These are phyloP conservation scores for Sphaerophoria taeniata DNA, from an alignment of 2,888 invertebrate genomes.

Conservation along the genomic window DNA sequence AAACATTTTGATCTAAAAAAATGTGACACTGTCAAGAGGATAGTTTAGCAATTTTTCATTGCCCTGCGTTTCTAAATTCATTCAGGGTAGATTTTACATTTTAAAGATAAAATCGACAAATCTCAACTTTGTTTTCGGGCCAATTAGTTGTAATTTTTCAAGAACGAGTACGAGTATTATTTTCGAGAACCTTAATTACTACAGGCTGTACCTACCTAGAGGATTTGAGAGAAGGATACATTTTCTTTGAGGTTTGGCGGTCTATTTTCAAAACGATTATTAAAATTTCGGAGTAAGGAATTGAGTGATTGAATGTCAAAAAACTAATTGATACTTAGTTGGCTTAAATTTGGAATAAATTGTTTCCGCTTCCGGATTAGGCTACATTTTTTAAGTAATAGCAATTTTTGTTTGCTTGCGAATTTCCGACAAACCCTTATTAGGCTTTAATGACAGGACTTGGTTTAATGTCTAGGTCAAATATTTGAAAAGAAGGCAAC, in stretches of 20 bases:
- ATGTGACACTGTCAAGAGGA: slow-evolving; percentile 54
- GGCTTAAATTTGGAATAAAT: slow-evolving; percentile 54
- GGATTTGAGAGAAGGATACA: no score
- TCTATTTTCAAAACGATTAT: slow-evolving; percentile 55
- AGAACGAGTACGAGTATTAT: background rate
- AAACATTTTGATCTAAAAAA: slow-evolving; percentile 34
- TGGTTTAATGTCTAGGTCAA: no score
- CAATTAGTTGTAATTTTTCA: slow-evolving; percentile 48
- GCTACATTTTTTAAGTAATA: background rate
- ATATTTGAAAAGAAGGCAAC: no score
- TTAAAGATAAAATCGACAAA: slow-evolving; percentile 47
- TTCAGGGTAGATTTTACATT: slow-evolving; percentile 32
- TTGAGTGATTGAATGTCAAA: slow-evolving; percentile 35
- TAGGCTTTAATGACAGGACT: no score
- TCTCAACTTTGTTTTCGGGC: slow-evolving; percentile 24
- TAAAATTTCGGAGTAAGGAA: slow-evolving; percentile 18
- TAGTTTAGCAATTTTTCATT: slow-evolving; percentile 60
- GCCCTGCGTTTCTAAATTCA: background rate
- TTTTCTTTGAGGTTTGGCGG: background rate
- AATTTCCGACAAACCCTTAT: background rate
- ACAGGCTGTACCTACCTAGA: background rate
- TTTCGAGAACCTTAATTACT: background rate
- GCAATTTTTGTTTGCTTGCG: background rate
- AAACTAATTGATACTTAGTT: slow-evolving; percentile 5
- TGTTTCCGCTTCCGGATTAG: slow-evolving; percentile 59